Evolutionary conservation across 1,140 invertebrate genomes (phyloP), one percentile per base, ranked within the genome.

Genomic region (Pogonomyrmex californicus): DNA sequence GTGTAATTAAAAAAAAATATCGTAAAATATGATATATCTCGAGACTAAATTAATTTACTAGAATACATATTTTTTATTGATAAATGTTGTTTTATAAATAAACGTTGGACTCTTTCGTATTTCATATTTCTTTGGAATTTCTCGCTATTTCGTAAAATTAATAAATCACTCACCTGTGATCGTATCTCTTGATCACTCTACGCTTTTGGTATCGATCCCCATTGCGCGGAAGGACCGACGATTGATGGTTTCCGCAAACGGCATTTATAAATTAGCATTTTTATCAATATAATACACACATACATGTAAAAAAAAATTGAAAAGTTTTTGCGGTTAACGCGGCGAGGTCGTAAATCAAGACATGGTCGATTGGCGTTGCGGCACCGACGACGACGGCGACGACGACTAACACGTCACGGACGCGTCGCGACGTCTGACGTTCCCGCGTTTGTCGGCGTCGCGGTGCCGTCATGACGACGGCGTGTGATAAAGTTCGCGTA

Each of bases 351-450:
- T 4, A 33, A 7, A 58, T 83, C 17, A 4, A n/a, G 23, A 30
- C 71, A 87, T 78, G 51, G 70, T 83, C 71, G 78, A 86, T 87
- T 33, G 23, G 75, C 83, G 73, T 60, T 88, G 88, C 88, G 87
- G 38, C 83, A 89, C 73, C 81, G 41, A 90, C 90, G 87, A 51
- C 63, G 17, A 17, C 10, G n/a, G 30, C 88, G 86, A 63, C 44
- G 63, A 41, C 90, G 90, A 76, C 81, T 88, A 58, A 79, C 88
- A 82, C 88, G 77, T 91, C 88, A 91, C 88, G 87, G 89, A 85
- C 62, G 70, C 90, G 76, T 91, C 90, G 90, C 91, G 87, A 88
- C 91, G 90, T 90, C 88, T 89, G 87, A 86, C 85, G 85, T 91
- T 91, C 91, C 87, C 89, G 89, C 89, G 88, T 87, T 62, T 70